Evolutionary conservation across 2,888 invertebrate species (phyloP), one percentile per base, ranked within the genome.

Genomic region (Ophonus ardosiacus): DNA sequence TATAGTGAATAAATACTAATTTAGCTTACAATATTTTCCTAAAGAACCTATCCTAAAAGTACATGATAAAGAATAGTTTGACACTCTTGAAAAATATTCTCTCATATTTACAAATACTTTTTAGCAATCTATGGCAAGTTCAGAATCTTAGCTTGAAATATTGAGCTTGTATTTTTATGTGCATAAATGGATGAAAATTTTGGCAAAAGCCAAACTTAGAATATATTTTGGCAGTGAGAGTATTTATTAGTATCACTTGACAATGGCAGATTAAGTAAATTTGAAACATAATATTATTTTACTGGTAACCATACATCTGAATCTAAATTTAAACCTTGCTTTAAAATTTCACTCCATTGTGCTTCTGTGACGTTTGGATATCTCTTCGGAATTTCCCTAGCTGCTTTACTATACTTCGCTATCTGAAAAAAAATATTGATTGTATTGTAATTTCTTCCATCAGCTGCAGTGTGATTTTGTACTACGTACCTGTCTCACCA

Each of bases 251-350:
- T 84, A 84, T 84, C 84, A 84, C 84, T 61, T 78, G 57, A 17
- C 15, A 84, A 84, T 68, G 85, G 76, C 80, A 85, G 81, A 31
- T 65, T 56, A 40, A 31, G 68, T 86, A 56, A 71, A 63, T 84
- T 78, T 76, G 15, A 83, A 43, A 15, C 68, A 71, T 80, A 56
- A 17, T 78, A 86, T 90, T 88, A 93, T 87, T 92, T 91, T 51
- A 92, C 92, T 63, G 93, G 93, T 86, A 93, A 91, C 93, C 93
- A 93, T 86, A 93, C 89, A 88, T 93, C 93, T 18, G 92, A 90
- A 82, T 89, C 91, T 59, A 93, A 89, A 40, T 91, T 90, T 86
- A 93, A 88, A 84, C 92, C 90, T 76, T 91, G 90, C 85, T 90
- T 89, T 13, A 93, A 88, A 87, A 91, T 91, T 85, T 92, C 91